Evolutionary conservation across 2,888 invertebrate genomes (phyloP).

Genomic region (Clivina fossor): DNA sequence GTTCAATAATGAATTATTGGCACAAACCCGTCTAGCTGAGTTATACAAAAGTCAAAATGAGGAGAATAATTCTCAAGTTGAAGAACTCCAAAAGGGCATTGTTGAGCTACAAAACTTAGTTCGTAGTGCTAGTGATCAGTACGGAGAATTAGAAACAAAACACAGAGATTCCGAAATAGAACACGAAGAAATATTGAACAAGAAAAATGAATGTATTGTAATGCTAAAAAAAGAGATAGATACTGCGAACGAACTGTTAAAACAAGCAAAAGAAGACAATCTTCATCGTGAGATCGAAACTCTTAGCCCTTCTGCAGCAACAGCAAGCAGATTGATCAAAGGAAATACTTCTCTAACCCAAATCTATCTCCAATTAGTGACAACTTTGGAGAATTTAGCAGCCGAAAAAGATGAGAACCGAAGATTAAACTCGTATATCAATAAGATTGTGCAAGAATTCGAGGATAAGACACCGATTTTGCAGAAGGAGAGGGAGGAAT

Average conservation of each 20-base stretch:
- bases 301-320: slow-evolving; percentile 85
- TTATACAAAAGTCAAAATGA: slow-evolving; percentile 80
- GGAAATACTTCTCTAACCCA: slow-evolving; percentile 89
- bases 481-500: slow-evolving; percentile 80
- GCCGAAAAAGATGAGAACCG: slow-evolving; percentile 80
- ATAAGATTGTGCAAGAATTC: slow-evolving; percentile 80
- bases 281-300: slow-evolving; percentile 75
- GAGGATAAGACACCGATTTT: slow-evolving; percentile 87
- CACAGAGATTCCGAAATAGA: slow-evolving; percentile 64
- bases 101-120: slow-evolving; percentile 73
- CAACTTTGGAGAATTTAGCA: slow-evolving; percentile 72
- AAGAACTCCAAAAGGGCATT: slow-evolving; percentile 76
- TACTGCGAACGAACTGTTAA: slow-evolving; percentile 81
- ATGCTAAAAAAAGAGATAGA: slow-evolving; percentile 76
- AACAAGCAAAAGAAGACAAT: slow-evolving; percentile 69
- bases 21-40: slow-evolving; percentile 81
- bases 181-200: slow-evolving; percentile 66
- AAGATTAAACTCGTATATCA: slow-evolving; percentile 76
- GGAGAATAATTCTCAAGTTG: slow-evolving; percentile 75
- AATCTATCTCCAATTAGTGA: slow-evolving; percentile 85
- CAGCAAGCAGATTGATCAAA: slow-evolving; percentile 80
- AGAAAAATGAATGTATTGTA: slow-evolving; percentile 69
- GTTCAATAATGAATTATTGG: slow-evolving; percentile 80
- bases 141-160: slow-evolving; percentile 76
- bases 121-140: slow-evolving; percentile 77